Percentiles rank a stretch among this genome's conserved stretches.
Conservation (phyloP, 2,888 invertebrate genomes). For the Phania funesta region DNA sequence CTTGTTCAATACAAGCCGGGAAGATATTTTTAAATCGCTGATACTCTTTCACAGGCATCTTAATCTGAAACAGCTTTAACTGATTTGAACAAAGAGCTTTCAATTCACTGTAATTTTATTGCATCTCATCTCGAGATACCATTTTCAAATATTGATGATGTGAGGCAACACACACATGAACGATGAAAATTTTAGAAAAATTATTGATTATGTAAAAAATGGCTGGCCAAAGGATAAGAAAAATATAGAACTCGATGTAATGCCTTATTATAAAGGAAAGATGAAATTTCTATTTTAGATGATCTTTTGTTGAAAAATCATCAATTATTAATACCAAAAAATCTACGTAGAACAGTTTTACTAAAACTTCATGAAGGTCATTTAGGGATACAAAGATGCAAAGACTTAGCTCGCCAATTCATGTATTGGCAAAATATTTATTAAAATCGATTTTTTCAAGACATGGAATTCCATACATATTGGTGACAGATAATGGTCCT, state of each 20-base stretch:
- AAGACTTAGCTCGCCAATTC: background rate
- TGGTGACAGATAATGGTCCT: background rate
- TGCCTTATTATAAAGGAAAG: too few species aligned
- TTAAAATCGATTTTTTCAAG: background rate
- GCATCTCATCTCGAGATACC: too few species aligned
- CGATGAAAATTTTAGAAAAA: conserved; percentile 3
- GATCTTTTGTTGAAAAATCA: too few species aligned
- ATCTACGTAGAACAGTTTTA: too few species aligned
- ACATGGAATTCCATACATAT: background rate
- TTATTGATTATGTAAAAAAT: background rate
- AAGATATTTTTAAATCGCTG: background rate
- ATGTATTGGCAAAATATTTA: background rate
- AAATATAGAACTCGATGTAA: too few species aligned
- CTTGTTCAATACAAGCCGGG: background rate
- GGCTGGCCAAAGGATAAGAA: background rate
- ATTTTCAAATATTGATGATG: too few species aligned
- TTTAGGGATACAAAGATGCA: too few species aligned
- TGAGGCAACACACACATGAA: background rate
- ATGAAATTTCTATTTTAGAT: too few species aligned
- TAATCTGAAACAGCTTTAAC: background rate
- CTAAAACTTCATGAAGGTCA: too few species aligned
- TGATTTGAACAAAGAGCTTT: background rate
- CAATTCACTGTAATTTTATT: too few species aligned
- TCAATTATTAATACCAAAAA: too few species aligned
- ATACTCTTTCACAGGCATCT: background rate